phyloP scores from a whole-genome alignment of 2,113 vertebrate genomes.

The Hydrolagus affinis region DNA sequence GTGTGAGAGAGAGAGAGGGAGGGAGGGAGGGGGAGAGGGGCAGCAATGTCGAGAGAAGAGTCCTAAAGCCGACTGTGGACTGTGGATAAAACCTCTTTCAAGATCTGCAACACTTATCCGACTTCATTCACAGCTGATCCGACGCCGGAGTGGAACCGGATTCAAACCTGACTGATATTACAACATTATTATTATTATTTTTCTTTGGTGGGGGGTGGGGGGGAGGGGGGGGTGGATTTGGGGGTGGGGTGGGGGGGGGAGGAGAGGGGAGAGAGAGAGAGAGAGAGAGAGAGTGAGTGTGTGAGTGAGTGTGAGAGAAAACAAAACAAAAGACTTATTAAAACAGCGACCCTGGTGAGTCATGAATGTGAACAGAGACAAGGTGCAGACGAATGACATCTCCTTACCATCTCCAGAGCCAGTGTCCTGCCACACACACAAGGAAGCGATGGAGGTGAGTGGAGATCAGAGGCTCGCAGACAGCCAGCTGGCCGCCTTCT shows the following conservation, averaged over 20 bases:
- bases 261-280: no score
- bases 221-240: no score
- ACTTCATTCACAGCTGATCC: constrained; percentile 38
- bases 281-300: no score
- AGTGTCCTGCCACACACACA: constrained; percentile 40
- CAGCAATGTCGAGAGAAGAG: constrained; percentile 47
- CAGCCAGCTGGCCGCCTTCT: constrained; percentile 53
- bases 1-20: constrained; percentile 30
- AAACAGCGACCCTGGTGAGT: constrained; percentile 39
- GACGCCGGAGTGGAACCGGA: neutral
- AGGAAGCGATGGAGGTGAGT: constrained; percentile 56
- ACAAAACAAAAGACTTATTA: neutral
- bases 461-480: constrained; percentile 56
- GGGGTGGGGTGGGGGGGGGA: no score
- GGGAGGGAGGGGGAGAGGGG: constrained; percentile 37
- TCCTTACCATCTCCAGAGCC: constrained; percentile 53
- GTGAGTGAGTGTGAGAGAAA: no score
- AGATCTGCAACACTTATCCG: constrained; percentile 48
- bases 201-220: no score
- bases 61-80: constrained; percentile 48
- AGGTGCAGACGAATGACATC: constrained; percentile 58
- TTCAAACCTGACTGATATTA: constrained; percentile 7
- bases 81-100: constrained; percentile 44
- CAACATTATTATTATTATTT: neutral
- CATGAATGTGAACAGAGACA: constrained; percentile 65